A percentile compares a stretch with the other conserved stretches of the same genome.
Evolutionary conservation across 2,113 vertebrate species (phyloP).

Genomic region (Thryonomys swinderianus): DNA sequence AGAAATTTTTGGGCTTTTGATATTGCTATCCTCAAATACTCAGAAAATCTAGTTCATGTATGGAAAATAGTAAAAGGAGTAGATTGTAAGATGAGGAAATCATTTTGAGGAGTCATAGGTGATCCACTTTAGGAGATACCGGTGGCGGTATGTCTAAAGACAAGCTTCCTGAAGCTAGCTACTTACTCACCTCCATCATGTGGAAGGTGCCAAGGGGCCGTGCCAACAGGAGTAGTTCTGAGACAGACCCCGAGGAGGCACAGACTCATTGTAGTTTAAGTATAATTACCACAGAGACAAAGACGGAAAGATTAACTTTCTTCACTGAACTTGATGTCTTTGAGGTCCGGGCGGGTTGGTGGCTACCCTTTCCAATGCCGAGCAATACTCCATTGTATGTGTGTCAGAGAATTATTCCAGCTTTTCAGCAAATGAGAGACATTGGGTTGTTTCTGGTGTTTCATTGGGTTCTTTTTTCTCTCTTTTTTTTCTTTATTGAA

Average conservation of each 20-base stretch:
- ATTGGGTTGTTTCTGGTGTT: slow-evolving; percentile 1
- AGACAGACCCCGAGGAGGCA: background rate
- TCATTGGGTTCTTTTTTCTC: background rate
- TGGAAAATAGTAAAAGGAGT: slow-evolving; percentile 19
- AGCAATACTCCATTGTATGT: background rate
- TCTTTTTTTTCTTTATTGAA: no score
- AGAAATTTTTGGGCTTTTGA: background rate
- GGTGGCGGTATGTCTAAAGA: background rate
- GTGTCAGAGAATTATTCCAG: background rate
- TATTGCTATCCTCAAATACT: background rate
- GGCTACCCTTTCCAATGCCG: background rate
- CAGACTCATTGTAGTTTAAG: background rate
- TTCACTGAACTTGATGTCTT: background rate
- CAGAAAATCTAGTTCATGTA: background rate
- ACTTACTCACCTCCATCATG: background rate
- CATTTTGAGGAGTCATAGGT: background rate
- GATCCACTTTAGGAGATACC: background rate
- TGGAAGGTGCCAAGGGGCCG: background rate
- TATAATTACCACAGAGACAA: background rate
- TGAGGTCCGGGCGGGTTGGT: background rate
- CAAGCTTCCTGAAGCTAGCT: background rate
- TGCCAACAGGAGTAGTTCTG: background rate
- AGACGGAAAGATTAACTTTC: background rate
- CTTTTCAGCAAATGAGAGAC: background rate
- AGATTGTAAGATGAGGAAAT: background rate